Evolutionary conservation across 2,888 invertebrate genomes (phyloP).

Genomic region (Marasmarcha lunaedactyla): DNA sequence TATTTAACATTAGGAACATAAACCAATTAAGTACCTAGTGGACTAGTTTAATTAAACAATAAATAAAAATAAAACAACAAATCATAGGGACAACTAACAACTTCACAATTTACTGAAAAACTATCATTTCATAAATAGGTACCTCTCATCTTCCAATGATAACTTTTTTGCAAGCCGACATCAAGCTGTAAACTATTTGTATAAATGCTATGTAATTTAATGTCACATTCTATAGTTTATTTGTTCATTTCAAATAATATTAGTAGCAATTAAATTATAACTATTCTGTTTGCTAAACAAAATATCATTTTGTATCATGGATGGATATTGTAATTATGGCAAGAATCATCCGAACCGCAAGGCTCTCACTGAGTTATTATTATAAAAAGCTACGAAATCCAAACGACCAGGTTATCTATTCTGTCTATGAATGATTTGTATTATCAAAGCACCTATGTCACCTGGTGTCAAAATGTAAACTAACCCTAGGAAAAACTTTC

Average conservation of each 20-base stretch:
- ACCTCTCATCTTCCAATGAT: conserved; percentile 63
- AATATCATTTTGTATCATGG: conserved; percentile 45
- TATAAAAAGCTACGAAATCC: conserved; percentile 42
- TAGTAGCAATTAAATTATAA: conserved; percentile 41
- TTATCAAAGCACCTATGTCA: conserved; percentile 43
- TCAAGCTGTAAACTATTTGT: conserved; percentile 62
- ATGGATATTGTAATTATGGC: conserved; percentile 60
- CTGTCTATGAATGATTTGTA: conserved; percentile 40
- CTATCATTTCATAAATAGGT: conserved; percentile 61
- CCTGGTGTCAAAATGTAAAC: conserved; percentile 56
- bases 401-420: conserved; percentile 51
- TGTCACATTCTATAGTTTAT: conserved; percentile 45
- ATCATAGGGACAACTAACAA: conserved; percentile 31
- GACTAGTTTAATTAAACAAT: conserved; percentile 32
- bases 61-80: conserved; percentile 24
- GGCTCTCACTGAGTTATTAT: conserved; percentile 27
- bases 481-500: conserved; percentile 57
- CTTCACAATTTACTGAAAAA: conserved; percentile 37
- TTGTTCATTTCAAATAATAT: conserved; percentile 27
- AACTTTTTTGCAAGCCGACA: conserved; percentile 66
- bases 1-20: conserved; percentile 35
- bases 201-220: conserved; percentile 56
- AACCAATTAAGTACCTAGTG: conserved; percentile 27
- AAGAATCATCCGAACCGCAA: conserved; percentile 45
- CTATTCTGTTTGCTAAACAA: conserved; percentile 42